These are phyloP conservation scores for Rhinopithecus roxellana DNA, from an alignment of 2,113 vertebrate genomes.

Conservation along the genomic window DNA sequence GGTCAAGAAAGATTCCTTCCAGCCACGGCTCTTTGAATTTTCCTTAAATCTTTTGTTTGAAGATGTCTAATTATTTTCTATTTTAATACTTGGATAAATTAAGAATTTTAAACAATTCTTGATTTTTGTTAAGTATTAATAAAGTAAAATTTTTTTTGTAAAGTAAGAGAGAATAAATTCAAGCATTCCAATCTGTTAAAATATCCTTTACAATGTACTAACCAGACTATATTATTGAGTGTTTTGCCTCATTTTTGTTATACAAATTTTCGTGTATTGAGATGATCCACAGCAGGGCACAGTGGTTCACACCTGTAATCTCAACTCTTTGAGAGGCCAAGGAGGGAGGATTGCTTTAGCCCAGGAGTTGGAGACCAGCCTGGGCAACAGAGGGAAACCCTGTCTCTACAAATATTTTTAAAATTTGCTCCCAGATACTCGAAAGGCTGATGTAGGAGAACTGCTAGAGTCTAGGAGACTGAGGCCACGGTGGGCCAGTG, in stretches of 20 bases:
- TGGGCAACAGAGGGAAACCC: too few species aligned
- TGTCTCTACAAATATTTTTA: too few species aligned
- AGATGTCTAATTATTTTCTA: not conserved
- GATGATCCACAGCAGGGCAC: not conserved
- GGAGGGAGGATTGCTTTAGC: too few species aligned
- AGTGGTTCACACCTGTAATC: too few species aligned
- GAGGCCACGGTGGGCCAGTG: too few species aligned
- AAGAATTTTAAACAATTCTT: not conserved
- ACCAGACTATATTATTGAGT: not conserved
- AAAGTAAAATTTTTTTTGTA: not conserved
- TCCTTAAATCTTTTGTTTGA: not conserved
- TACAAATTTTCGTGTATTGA: not conserved
- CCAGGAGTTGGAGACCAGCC: too few species aligned
- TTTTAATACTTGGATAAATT: conserved; percentile 1
- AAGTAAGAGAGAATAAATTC: not conserved
- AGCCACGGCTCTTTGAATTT: not conserved
- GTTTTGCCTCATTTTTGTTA: not conserved
- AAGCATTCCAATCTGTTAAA: not conserved
- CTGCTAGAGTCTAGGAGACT: too few species aligned
- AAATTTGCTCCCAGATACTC: too few species aligned
- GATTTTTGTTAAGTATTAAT: too few species aligned
- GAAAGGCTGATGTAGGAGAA: too few species aligned
- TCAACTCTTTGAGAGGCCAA: too few species aligned
- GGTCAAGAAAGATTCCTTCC: not conserved
- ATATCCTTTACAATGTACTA: not conserved